phyloP scores from a whole-genome alignment of 2,888 invertebrate genomes.

The Phlogophora meticulosa region DNA sequence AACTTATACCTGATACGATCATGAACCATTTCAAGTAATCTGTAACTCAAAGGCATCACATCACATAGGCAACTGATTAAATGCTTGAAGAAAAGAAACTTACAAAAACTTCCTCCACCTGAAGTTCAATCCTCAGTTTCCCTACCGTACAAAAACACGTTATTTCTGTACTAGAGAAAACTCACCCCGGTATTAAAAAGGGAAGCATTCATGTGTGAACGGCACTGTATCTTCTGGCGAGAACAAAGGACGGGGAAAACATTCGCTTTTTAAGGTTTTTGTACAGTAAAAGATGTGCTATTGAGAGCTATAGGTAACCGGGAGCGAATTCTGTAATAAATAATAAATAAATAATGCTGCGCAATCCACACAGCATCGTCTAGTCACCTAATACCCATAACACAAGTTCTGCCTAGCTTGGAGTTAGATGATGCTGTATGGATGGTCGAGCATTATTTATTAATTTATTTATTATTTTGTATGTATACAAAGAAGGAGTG shows the following conservation, averaged over 20 bases:
- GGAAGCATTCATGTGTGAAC: constrained; percentile 88
- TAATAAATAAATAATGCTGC: no score
- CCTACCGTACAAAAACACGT: constrained; percentile 66
- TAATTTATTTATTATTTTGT: no score
- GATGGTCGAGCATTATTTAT: no score
- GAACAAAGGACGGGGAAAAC: constrained; percentile 87
- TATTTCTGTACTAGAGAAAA: constrained; percentile 84
- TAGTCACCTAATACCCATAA: no score
- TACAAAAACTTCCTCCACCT: constrained; percentile 41
- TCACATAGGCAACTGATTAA: background rate
- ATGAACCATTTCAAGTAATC: no score
- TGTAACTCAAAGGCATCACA: background rate
- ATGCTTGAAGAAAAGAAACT: constrained; percentile 4
- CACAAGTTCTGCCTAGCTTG: no score
- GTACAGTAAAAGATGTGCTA: constrained; percentile 64
- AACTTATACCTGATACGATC: no score
- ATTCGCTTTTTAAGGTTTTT: constrained; percentile 74
- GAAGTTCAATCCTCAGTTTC: constrained; percentile 58
- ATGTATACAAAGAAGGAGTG: no score
- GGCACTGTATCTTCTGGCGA: constrained; percentile 83
- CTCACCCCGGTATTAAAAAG: constrained; percentile 86
- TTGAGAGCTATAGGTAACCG: constrained; percentile 23
- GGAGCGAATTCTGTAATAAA: no score
- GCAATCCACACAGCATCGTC: no score
- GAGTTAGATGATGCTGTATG: no score